Conservation (phyloP, 2,797 vertebrate genomes). For the Phaenicophaeus curvirostris region DNA sequence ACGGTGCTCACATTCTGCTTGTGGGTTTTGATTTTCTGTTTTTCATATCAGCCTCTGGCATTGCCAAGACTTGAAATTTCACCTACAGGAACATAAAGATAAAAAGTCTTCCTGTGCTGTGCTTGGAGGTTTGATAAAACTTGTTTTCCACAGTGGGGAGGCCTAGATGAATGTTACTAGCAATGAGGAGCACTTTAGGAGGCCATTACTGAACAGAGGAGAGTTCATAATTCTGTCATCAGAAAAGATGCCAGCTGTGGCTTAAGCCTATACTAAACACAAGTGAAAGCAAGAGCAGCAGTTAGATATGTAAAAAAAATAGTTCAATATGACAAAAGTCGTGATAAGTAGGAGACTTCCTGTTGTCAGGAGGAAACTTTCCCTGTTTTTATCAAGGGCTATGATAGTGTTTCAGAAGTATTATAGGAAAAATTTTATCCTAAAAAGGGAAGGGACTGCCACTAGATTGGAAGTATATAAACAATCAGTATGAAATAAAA, state of each 20-base stretch:
- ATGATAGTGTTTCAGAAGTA: neutral
- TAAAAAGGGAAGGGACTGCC: neutral
- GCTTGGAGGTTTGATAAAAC: neutral
- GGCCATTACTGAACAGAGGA: neutral
- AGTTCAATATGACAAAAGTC: neutral
- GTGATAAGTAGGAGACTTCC: neutral
- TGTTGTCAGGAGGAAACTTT: neutral
- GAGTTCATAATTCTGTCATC: neutral
- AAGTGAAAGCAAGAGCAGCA: neutral
- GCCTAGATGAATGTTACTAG: neutral
- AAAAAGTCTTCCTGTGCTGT: fast-evolving
- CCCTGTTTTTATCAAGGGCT: neutral
- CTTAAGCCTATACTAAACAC: neutral
- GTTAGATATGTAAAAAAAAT: neutral
- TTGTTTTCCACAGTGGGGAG: neutral
- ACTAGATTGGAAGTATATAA: neutral
- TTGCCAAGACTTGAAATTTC: neutral
- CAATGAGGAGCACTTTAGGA: neutral
- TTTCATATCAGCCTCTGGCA: neutral
- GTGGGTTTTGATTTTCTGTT: neutral
- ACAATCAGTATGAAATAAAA: neutral
- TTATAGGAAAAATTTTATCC: neutral
- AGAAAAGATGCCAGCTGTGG: neutral
- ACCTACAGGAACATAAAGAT: neutral
- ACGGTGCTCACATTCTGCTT: neutral